Evolutionary conservation across 2,888 invertebrate genomes (phyloP), one percentile per base, ranked within the genome.

Genomic region (Mythimna ferrago): DNA sequence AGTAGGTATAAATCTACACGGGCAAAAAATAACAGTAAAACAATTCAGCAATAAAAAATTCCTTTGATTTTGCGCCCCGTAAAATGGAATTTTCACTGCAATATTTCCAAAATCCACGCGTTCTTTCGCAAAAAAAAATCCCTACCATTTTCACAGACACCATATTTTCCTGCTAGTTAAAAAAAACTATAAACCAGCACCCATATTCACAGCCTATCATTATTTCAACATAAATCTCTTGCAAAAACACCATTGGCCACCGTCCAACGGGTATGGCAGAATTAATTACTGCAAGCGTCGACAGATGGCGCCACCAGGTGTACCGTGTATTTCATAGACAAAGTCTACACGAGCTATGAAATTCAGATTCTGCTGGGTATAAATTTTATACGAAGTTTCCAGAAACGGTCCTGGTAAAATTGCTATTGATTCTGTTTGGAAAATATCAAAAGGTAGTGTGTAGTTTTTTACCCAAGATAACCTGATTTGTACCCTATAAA

Each of bases 241-340:
- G 73, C 76, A 85, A 87, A 87, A 88, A 86, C 83, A 82, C 76
- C 76, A 79, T 86, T 94, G 93, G 94, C 91, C 62, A 48, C 26
- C 71, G 74, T 90, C 94, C 93, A 93, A 86, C 77, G 82, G 80
- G 80, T 86, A 86, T 89, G 86, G 88, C 87, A 73, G 89, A 90
- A 94, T 94, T 94, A 94, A 94, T 94, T 93, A 93, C 91, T 76
- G 71, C 85, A 76, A 75, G 26, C 53, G 82, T 85, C 90, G 89
- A 89, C 94, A 94, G 93, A 92, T 93, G 93, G 90, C 91, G 89
- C 78, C 38, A 81, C 80, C 93, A 92, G 90, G 89, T 92, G 92
- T 80, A 81, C 77, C 73, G 76, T 86, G 88, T 91, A 87, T 87
- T 89, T 91, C 90, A 89, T 82, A 79, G 75, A 79, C 66, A 38